Evolutionary conservation across 92 coral and sea anemone genomes (phyloP).

Genomic region (Porites evermanni): DNA sequence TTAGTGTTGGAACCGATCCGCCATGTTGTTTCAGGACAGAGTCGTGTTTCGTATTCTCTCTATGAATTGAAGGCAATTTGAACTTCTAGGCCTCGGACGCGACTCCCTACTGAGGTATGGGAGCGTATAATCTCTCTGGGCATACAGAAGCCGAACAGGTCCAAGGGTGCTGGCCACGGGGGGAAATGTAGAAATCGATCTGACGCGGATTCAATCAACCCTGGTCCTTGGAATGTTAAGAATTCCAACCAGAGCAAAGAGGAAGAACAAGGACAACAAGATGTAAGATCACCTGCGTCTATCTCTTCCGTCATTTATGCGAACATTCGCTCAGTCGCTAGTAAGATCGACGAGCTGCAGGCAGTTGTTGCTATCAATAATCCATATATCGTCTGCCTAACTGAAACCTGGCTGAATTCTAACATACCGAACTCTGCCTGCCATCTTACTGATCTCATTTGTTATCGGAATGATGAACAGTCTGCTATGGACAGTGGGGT

Average conservation of each 20-base stretch:
- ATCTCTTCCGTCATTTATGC: slow-evolving; percentile 31
- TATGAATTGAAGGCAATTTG: neutral
- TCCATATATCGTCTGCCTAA: slow-evolving; percentile 32
- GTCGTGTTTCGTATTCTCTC: neutral
- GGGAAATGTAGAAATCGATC: neutral
- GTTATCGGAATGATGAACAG: slow-evolving; percentile 46
- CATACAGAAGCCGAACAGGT: neutral
- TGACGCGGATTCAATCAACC: slow-evolving; percentile 17
- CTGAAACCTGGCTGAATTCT: slow-evolving; percentile 50
- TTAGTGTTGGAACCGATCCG: neutral
- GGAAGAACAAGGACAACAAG: slow-evolving; percentile 8
- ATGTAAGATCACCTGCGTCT: slow-evolving; percentile 19
- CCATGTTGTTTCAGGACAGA: slow-evolving; percentile 7
- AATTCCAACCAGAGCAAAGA: neutral
- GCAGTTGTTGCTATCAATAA: neutral
- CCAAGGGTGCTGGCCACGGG: neutral
- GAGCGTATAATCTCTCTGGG: neutral
- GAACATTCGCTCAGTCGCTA: slow-evolving; percentile 15
- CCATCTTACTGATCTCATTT: slow-evolving; percentile 30
- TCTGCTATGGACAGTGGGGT: slow-evolving; percentile 54
- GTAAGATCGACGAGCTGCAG: slow-evolving; percentile 25
- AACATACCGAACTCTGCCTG: slow-evolving; percentile 45
- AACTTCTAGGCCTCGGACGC: neutral
- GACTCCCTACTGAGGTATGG: neutral
- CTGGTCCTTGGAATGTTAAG: slow-evolving; percentile 17